A percentile compares a stretch with the other conserved stretches of the same genome.
Conservation (phyloP, 2,113 vertebrate genomes). For the Semicossyphus pulcher region DNA sequence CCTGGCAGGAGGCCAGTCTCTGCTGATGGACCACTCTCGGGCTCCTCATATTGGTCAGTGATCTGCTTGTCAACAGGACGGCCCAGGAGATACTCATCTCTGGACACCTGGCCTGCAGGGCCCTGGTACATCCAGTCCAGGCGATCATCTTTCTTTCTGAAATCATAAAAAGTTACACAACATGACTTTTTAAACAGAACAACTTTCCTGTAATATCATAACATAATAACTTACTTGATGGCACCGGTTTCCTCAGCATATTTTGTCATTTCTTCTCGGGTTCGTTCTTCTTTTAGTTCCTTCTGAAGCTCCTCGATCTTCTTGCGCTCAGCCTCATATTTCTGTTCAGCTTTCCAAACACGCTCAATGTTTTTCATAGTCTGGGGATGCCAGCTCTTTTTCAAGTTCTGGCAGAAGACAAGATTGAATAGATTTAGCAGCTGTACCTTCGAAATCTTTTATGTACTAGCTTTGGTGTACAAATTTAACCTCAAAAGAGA, state of each 20-base stretch:
- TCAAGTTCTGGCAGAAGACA: conserved; percentile 87
- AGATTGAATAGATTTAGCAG: neutral
- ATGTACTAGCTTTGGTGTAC: neutral
- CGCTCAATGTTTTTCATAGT: conserved; percentile 98
- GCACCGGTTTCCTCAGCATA: conserved; percentile 91
- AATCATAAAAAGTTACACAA: neutral
- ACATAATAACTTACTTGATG: conserved; percentile 87
- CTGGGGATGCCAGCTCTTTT: conserved; percentile 99
- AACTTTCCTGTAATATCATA: fast-evolving
- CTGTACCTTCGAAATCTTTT: neutral
- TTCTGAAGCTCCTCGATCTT: conserved; percentile 98
- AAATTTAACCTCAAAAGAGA: no score
- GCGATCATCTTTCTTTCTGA: conserved; percentile 94
- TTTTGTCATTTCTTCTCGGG: conserved; percentile 94
- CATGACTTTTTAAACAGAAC: fast-evolving
- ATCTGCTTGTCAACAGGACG: conserved; percentile 95
- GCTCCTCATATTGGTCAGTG: conserved; percentile 90
- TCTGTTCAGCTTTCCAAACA: conserved; percentile 99
- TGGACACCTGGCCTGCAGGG: conserved; percentile 91
- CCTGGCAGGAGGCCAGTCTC: conserved; percentile 94
- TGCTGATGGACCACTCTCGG: conserved; percentile 87
- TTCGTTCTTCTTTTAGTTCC: conserved; percentile 93
- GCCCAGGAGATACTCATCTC: conserved; percentile 95
- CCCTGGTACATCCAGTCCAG: conserved; percentile 99
- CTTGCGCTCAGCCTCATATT: conserved; percentile 91